Percentiles rank a stretch among this genome's conserved stretches.
phyloP scores from a whole-genome alignment of 2,113 vertebrate species.

The Leucosticte australis region DNA sequence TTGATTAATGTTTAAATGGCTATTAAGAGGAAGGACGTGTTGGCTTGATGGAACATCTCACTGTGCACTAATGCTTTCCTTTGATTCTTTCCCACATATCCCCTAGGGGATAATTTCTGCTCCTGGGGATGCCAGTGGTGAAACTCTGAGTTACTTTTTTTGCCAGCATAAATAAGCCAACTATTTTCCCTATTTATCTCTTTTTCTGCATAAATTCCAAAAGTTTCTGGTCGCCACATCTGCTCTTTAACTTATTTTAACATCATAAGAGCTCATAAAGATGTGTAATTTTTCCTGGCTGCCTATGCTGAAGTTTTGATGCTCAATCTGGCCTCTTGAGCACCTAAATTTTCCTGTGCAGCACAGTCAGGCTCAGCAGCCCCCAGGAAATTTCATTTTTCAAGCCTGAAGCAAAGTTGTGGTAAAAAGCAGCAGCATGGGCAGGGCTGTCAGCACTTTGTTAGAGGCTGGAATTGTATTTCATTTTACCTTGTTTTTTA shows the following conservation, averaged over 20 bases:
- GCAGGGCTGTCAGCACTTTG: not conserved
- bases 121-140: not conserved
- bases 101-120: not conserved
- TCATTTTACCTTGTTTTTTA: not conserved
- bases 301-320: not conserved
- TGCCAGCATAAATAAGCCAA: not conserved
- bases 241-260: not conserved
- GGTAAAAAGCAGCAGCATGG: not conserved
- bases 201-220: not conserved
- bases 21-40: not conserved
- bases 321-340: not conserved
- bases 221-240: not conserved
- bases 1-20: slow-evolving; percentile 49
- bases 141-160: not conserved
- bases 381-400: not conserved
- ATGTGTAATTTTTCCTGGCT: not conserved
- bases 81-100: not conserved
- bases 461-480: not conserved
- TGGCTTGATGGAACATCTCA: not conserved
- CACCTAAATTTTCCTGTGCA: not conserved
- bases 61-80: not conserved
- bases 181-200: not conserved
- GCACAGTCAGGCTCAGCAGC: not conserved
- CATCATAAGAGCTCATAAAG: not conserved
- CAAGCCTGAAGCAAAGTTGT: not conserved